A percentile compares a stretch with the other conserved stretches of the same genome.
phyloP scores from a whole-genome alignment of 2,113 vertebrate species.

The Syrrhaptes paradoxus region DNA sequence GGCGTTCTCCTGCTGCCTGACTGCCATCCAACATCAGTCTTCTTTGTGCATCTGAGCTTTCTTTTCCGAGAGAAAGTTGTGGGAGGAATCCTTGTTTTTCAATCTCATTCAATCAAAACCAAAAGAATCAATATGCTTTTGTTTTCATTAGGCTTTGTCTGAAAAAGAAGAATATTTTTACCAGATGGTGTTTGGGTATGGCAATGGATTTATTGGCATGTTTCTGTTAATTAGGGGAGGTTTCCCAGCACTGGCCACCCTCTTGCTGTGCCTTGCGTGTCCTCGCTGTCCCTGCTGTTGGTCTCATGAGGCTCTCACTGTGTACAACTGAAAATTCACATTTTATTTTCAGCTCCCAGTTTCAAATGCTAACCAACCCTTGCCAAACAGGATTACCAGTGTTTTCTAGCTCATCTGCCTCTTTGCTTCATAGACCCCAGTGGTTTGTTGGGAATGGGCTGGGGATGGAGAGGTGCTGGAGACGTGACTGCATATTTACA shows the following conservation, averaged over 20 bases:
- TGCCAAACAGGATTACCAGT: rapidly evolving
- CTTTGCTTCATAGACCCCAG: neutral
- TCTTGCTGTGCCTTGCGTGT: neutral
- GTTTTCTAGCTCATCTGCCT: neutral
- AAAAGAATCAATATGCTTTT: neutral
- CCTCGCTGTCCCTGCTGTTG: no score
- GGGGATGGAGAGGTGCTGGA: neutral
- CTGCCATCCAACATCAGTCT: neutral
- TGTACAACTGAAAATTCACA: neutral
- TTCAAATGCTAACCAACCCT: neutral
- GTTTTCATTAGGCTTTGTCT: neutral
- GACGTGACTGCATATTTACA: neutral
- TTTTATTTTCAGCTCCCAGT: neutral
- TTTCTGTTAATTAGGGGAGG: neutral
- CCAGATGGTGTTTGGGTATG: neutral
- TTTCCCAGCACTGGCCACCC: neutral
- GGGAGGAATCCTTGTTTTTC: neutral
- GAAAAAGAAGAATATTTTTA: neutral
- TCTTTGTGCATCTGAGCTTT: neutral
- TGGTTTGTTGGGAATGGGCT: rapidly evolving
- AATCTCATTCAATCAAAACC: neutral
- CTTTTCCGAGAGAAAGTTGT: neutral
- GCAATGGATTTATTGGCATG: neutral
- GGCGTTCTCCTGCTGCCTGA: rapidly evolving
- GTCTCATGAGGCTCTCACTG: neutral